Evolutionary conservation across 23 tunicate genomes (phyloP).

Genomic region (Diplosoma virens): DNA sequence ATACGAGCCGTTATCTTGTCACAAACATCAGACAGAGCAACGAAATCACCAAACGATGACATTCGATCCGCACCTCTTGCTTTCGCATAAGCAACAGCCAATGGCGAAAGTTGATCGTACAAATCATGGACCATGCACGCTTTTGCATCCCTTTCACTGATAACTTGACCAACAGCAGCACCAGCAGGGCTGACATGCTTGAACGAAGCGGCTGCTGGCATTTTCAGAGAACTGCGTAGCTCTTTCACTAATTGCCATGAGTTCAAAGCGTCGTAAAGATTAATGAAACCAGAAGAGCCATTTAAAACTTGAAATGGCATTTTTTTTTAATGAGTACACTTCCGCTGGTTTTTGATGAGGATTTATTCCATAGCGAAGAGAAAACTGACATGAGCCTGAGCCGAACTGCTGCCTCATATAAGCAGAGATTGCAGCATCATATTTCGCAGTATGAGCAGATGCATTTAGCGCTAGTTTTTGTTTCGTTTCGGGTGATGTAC

Average conservation of each 20-base stretch:
- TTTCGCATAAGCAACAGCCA: slow-evolving; percentile 69
- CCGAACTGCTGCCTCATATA: slow-evolving; percentile 61
- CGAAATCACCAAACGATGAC: slow-evolving; percentile 89
- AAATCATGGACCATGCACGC: slow-evolving; percentile 67
- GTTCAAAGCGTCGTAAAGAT: slow-evolving; percentile 86
- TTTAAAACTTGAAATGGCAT: slow-evolving; percentile 83
- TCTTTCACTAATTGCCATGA: slow-evolving; percentile 90
- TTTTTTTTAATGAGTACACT: too few relatives aligned
- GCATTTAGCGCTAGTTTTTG: slow-evolving; percentile 80
- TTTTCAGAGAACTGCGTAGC: slow-evolving; percentile 24
- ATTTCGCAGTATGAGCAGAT: slow-evolving; percentile 73
- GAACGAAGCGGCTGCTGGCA: slow-evolving; percentile 72
- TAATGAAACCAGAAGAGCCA: slow-evolving; percentile 88
- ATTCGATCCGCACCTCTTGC: slow-evolving; percentile 77
- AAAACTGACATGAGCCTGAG: slow-evolving; percentile 18
- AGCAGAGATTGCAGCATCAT: slow-evolving; percentile 72
- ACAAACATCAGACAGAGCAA: slow-evolving; percentile 70
- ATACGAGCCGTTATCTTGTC: slow-evolving; percentile 73
- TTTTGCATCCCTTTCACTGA: slow-evolving; percentile 56
- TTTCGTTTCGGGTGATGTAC: slow-evolving; percentile 43
- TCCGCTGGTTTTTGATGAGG: slow-evolving; percentile 93
- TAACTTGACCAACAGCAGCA: slow-evolving; percentile 56
- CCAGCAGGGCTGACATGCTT: slow-evolving; percentile 94
- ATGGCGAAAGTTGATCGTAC: slow-evolving; percentile 43
- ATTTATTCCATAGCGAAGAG: slow-evolving; percentile 85